Conservation (phyloP, 2,113 vertebrate genomes). For the Spea bombifrons region DNA sequence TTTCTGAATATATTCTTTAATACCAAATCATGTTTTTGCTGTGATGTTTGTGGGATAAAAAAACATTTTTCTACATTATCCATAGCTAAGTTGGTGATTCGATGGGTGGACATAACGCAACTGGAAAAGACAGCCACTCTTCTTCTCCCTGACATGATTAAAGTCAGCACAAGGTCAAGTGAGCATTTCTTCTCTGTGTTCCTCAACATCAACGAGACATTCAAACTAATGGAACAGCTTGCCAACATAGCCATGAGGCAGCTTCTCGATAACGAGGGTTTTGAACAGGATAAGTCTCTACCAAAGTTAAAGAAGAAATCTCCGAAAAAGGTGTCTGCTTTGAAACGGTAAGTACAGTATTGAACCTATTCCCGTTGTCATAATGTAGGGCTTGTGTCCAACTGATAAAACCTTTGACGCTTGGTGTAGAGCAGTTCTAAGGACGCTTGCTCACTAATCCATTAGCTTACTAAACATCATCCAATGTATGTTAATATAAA, state of each 20-base stretch:
- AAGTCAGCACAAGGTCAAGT: slow-evolving; percentile 86
- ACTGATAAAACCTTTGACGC: no score
- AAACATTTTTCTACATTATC: slow-evolving; percentile 12
- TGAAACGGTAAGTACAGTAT: slow-evolving; percentile 79
- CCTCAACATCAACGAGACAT: slow-evolving; percentile 95
- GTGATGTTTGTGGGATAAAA: no score
- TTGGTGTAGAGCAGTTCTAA: no score
- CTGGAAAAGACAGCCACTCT: slow-evolving; percentile 91
- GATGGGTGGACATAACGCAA: slow-evolving; percentile 96
- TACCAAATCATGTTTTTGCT: no score
- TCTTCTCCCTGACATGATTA: slow-evolving; percentile 88
- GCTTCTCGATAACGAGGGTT: slow-evolving; percentile 93
- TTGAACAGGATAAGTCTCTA: slow-evolving; percentile 90
- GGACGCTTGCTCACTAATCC: no score
- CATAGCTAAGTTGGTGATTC: slow-evolving; percentile 89
- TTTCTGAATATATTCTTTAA: no score
- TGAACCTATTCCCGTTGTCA: no score
- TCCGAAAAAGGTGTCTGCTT: slow-evolving; percentile 89
- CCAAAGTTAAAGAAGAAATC: slow-evolving; percentile 96
- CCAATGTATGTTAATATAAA: no score
- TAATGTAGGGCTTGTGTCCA: no score
- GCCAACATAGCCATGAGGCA: slow-evolving; percentile 98
- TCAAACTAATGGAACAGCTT: slow-evolving; percentile 95
- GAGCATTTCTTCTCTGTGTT: slow-evolving; percentile 95
- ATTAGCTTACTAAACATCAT: no score